Conservation (phyloP, 2,888 invertebrate genomes). For the Reticulitermes lucifugus region DNA sequence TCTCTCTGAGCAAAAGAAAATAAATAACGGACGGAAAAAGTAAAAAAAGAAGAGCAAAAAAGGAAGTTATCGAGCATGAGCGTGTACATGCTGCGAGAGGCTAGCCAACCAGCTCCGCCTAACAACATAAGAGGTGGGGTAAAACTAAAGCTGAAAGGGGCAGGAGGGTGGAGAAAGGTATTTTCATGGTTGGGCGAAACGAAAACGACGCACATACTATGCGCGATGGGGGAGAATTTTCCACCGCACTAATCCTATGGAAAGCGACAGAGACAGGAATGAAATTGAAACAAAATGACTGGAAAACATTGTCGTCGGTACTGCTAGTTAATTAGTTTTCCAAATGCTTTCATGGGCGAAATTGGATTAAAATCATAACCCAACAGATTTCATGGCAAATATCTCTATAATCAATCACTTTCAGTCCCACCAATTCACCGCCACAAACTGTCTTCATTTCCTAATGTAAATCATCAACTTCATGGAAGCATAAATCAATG, state of each 20-base stretch:
- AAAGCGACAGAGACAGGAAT: slow-evolving; percentile 13
- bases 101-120: slow-evolving; percentile 25
- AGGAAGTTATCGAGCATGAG: slow-evolving; percentile 19
- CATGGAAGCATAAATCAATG: not conserved
- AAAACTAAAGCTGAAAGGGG: slow-evolving; percentile 23
- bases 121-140: slow-evolving; percentile 37
- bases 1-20: slow-evolving; percentile 49
- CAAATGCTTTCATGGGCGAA: slow-evolving; percentile 32
- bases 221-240: slow-evolving; percentile 24
- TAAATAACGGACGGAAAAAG: slow-evolving; percentile 38
- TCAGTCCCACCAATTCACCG: not conserved
- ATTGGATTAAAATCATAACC: slow-evolving; percentile 43
- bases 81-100: slow-evolving; percentile 6
- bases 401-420: slow-evolving; percentile 30
- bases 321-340: slow-evolving; percentile 30
- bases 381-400: slow-evolving; percentile 35
- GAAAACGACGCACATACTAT: slow-evolving; percentile 34
- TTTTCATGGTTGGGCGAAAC: slow-evolving; percentile 36
- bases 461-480: slow-evolving; percentile 5
- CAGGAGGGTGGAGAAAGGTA: slow-evolving; percentile 32
- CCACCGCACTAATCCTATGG: slow-evolving; percentile 24
- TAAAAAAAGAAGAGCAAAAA: slow-evolving; percentile 5
- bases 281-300: slow-evolving; percentile 34
- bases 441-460: slow-evolving; percentile 17
- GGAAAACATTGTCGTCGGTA: slow-evolving; percentile 25